Evolutionary conservation across 2,797 vertebrate species (phyloP).

Genomic region (Oryzias dopingdopingensis): DNA sequence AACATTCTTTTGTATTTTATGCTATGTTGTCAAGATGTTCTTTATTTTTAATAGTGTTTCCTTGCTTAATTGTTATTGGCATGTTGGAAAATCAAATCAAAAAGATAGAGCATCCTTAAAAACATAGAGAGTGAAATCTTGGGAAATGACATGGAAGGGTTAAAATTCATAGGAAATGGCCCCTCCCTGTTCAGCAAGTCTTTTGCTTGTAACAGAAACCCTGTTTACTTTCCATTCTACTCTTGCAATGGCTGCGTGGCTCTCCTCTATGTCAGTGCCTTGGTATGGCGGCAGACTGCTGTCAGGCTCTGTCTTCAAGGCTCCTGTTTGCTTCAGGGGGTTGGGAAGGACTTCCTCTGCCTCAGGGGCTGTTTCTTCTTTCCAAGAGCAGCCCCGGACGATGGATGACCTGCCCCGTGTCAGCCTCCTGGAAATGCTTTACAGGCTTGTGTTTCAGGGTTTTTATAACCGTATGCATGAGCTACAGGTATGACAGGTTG

Average conservation of each 20-base stretch:
- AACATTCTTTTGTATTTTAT: too few species aligned
- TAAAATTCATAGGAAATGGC: conserved; percentile 28
- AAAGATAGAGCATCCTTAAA: too few species aligned
- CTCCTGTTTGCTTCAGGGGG: conserved; percentile 10
- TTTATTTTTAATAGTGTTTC: too few species aligned
- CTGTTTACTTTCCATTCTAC: conserved; percentile 7
- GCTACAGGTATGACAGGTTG: conserved; percentile 67
- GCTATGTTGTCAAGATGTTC: too few species aligned
- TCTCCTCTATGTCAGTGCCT: conserved; percentile 14
- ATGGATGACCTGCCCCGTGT: conserved; percentile 65
- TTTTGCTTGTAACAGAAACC: conserved; percentile 23
- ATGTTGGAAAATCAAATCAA: too few species aligned
- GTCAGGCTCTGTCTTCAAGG: background rate
- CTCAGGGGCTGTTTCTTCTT: conserved; percentile 5
- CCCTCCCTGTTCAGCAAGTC: conserved; percentile 37
- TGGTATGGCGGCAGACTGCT: conserved; percentile 16
- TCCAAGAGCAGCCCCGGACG: conserved; percentile 49
- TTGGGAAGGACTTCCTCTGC: conserved; percentile 20
- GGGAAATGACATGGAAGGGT: conserved; percentile 20
- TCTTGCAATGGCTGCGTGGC: conserved; percentile 54
- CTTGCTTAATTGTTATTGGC: too few species aligned
- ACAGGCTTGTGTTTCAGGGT: conserved; percentile 68
- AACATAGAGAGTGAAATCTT: too few species aligned
- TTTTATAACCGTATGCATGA: conserved; percentile 69
- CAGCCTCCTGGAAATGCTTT: conserved; percentile 52